Percentiles rank a stretch among this genome's conserved stretches.
These are phyloP conservation scores for Rhabdophis nuchalis DNA, from an alignment of 2,797 vertebrate genomes.

Conservation along the genomic window DNA sequence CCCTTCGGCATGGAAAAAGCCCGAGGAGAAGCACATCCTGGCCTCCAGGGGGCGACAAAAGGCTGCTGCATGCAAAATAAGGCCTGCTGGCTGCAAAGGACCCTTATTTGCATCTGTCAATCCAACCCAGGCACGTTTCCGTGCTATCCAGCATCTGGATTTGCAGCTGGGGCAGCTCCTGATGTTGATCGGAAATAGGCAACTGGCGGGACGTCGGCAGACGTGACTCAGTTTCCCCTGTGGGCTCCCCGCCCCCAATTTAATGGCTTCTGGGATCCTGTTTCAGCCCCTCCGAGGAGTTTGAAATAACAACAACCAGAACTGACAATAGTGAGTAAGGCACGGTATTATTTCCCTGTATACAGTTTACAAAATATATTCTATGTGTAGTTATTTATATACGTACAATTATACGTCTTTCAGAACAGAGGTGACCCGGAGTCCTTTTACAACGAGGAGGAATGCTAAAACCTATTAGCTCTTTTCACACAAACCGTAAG, in stretches of 20 bases:
- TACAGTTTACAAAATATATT: conserved; percentile 18
- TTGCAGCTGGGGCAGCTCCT: not conserved
- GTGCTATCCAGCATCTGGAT: not conserved
- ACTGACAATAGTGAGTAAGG: not conserved
- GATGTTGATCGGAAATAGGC: not conserved
- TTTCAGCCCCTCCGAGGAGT: not conserved
- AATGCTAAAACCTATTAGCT: too few relatives aligned
- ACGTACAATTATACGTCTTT: conserved; percentile 4
- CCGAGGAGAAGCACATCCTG: not conserved
- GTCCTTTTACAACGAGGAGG: not conserved
- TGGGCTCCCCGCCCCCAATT: not conserved
- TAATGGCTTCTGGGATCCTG: not conserved
- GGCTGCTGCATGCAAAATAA: not conserved
- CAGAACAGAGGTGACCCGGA: not conserved
- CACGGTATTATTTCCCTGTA: not conserved
- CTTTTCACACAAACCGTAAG: not conserved
- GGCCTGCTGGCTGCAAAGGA: not conserved
- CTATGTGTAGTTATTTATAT: conserved; percentile 21
- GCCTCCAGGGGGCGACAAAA: not conserved
- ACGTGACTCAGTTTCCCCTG: not conserved
- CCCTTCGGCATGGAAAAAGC: not conserved
- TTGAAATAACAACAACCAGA: not conserved
- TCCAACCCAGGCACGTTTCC: not conserved
- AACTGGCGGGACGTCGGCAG: not conserved
- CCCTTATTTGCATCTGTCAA: not conserved